These are phyloP conservation scores for Paralichthys olivaceus DNA, from an alignment of 2,113 vertebrate species.

Conservation along the genomic window DNA sequence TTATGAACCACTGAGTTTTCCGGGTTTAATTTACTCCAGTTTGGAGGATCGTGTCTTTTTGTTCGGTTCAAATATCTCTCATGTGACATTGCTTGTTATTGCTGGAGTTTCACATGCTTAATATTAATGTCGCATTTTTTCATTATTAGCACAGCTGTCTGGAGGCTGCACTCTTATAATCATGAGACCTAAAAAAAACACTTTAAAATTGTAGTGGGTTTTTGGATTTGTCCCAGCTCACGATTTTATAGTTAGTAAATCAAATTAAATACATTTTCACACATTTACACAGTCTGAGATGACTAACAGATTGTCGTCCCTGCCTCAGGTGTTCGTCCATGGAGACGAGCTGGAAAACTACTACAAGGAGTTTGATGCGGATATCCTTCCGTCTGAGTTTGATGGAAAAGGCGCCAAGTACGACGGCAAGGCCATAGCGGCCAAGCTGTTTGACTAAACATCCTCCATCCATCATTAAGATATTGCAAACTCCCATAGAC, in stretches of 20 bases:
- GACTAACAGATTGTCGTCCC: not conserved
- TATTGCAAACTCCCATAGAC: conserved; percentile 1
- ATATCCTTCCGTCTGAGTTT: conserved; percentile 93
- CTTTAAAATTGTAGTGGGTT: not conserved
- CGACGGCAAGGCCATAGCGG: conserved; percentile 87
- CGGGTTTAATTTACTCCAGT: no score
- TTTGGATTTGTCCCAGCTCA: no score
- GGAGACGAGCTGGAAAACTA: conserved; percentile 93
- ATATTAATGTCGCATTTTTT: not conserved
- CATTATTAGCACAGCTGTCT: not conserved
- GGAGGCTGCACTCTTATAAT: no score
- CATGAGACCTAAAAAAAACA: not conserved
- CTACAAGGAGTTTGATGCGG: conserved; percentile 92
- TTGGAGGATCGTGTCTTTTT: no score
- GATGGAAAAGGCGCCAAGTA: conserved; percentile 91
- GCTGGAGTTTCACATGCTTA: not conserved
- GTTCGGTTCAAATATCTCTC: not conserved
- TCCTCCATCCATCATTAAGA: conserved; percentile 40
- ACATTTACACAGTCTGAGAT: not conserved
- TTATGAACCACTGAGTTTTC: no score
- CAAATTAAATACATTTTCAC: no score
- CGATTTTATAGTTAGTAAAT: not conserved
- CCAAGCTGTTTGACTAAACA: conserved; percentile 88
- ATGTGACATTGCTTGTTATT: not conserved
- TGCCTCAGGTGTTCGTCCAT: conserved; percentile 91